phyloP scores from a whole-genome alignment of 2,888 invertebrate species.

The Caenorhabditis imperialis region DNA sequence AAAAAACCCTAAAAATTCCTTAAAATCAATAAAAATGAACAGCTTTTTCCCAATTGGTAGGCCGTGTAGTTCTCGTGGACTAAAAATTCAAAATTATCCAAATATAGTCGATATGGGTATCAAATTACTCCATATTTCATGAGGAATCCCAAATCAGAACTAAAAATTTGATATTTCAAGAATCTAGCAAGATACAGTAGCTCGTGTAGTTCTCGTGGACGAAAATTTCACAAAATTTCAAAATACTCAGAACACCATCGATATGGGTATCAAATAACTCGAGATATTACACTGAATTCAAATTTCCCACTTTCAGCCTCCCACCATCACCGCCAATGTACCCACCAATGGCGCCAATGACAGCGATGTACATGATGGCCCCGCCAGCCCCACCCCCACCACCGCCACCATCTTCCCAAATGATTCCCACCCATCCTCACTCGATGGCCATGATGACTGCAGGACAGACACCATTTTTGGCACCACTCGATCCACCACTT shows the following conservation, averaged over 20 bases:
- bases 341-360: conserved; percentile 12
- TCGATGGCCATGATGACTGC: neutral
- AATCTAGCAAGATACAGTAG: too few relatives aligned
- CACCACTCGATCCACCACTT: conserved; percentile 3
- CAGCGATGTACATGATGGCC: conserved; percentile 9
- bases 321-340: conserved; percentile 32
- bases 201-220: too few relatives aligned
- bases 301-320: conserved; percentile 8
- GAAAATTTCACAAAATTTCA: neutral
- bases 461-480: conserved; percentile 9
- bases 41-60: too few relatives aligned
- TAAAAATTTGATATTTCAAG: too few relatives aligned
- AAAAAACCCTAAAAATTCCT: too few relatives aligned
- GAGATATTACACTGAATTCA: neutral
- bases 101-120: too few relatives aligned
- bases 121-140: too few relatives aligned
- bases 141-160: too few relatives aligned
- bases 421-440: conserved; percentile 1
- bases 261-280: too few relatives aligned
- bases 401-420: conserved; percentile 18
- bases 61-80: too few relatives aligned
- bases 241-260: neutral
- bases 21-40: too few relatives aligned
- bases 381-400: conserved; percentile 1
- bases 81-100: too few relatives aligned